Base-by-base conservation (phyloP, 2,888 invertebrate genomes). In the Sericinus montela region DNA sequence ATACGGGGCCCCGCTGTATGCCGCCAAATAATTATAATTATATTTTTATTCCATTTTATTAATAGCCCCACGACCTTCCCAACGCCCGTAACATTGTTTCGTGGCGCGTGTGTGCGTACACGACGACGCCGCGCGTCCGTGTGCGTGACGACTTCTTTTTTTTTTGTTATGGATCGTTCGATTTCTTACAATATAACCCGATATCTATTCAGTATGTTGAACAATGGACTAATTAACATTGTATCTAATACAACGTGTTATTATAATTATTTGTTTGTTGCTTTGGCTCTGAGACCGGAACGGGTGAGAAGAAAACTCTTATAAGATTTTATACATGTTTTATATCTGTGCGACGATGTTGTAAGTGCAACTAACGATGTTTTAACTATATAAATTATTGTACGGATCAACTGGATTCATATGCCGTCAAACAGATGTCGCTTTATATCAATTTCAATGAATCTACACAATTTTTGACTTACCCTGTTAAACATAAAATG, bases 21-120 rank as follows among this genome's bases (percentile, higher is more conserved):
- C 84, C 85, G 82, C 83, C 79, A 81, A 86, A 86, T 84, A 78
- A 83, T 84, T 84, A 76, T 84, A 81, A 84, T 80, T 79, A 80
- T 76, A 77, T 79, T 82, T 78, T 80, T 80, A 80, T 80, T 73
- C 57, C 71, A 69, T 73, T 69, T 73, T 76, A 75, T 75, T 74
- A 75, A 74, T 75, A 76, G 69, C 63, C 48, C 49, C 54, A 61
- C 64, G 71, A 67, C 71, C 70, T 71, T 69, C 68, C 67, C 65
- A 54, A 46, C 62, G 64, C 53, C 58, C 53, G 56, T 65, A 62
- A 69, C 72, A 67, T 63, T 72, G 72, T 69, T 62, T 47, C 48
- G 41, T 10, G 28, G 3, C 36, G 46, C 36, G 32, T 25, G 36
- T 41, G 40, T 35, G 35, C 36, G 42, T 25, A 5, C 11, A 16